These are phyloP conservation scores for Epicauta chinensis DNA, from an alignment of 1,140 invertebrate genomes.

Conservation along the genomic window DNA sequence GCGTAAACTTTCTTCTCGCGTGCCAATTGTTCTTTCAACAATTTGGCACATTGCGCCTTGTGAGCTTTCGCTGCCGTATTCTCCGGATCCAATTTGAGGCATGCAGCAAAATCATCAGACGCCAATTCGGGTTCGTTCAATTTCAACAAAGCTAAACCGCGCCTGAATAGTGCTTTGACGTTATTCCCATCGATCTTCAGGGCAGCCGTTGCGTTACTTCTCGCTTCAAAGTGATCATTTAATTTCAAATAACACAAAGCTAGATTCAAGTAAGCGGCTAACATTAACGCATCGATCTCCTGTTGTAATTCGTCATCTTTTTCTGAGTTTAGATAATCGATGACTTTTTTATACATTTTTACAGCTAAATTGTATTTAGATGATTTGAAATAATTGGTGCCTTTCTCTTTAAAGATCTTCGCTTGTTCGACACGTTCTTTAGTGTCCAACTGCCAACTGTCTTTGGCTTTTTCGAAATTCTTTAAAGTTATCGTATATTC, in stretches of 20 bases:
- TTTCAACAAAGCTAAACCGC: conserved; percentile 73
- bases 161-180: conserved; percentile 85
- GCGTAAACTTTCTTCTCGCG: conserved; percentile 87
- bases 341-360: conserved; percentile 80
- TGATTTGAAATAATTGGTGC: conserved; percentile 84
- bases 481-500: conserved; percentile 77
- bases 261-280: conserved; percentile 77
- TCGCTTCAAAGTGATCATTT: conserved; percentile 66
- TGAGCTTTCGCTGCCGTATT: conserved; percentile 82
- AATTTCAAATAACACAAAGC: conserved; percentile 81
- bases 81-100: conserved; percentile 52
- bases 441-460: conserved; percentile 74
- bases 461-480: conserved; percentile 75
- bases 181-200: conserved; percentile 71
- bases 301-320: conserved; percentile 39
- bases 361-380: conserved; percentile 73
- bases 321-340: conserved; percentile 36
- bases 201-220: conserved; percentile 60
- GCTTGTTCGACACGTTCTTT: conserved; percentile 76
- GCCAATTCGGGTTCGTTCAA: conserved; percentile 75
- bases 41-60: conserved; percentile 62
- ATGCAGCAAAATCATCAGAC: conserved; percentile 69
- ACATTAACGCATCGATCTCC: conserved; percentile 56
- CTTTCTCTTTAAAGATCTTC: conserved; percentile 81
- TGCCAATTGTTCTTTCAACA: conserved; percentile 67